A percentile compares a stretch with the other conserved stretches of the same genome.
Evolutionary conservation across 2,888 invertebrate species (phyloP).

Genomic region (Netelia melanura): DNA sequence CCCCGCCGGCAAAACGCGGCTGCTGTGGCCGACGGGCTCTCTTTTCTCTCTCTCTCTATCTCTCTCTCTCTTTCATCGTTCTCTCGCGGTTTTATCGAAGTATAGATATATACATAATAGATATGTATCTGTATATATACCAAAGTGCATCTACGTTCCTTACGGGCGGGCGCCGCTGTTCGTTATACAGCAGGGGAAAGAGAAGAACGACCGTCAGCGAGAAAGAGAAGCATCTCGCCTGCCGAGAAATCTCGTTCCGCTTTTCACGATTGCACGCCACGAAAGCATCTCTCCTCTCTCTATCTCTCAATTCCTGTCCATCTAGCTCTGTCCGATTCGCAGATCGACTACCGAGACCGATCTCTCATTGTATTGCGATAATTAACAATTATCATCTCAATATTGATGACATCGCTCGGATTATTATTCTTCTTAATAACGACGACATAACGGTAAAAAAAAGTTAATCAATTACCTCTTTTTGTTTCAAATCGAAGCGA

Average conservation of each 20-base stretch:
- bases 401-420: constrained; percentile 54
- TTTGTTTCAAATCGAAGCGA: too few relatives aligned
- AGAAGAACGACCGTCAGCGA: constrained; percentile 50
- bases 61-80: constrained; percentile 59
- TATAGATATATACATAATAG: constrained; percentile 18
- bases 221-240: constrained; percentile 71
- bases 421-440: constrained; percentile 39
- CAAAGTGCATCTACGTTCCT: constrained; percentile 57
- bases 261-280: constrained; percentile 79
- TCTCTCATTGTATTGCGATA: constrained; percentile 66
- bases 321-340: constrained; percentile 16
- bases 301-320: constrained; percentile 7
- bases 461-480: neutral
- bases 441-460: neutral
- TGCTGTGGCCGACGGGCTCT: constrained; percentile 59
- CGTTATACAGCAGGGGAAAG: constrained; percentile 40
- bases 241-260: constrained; percentile 79
- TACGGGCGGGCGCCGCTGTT: constrained; percentile 60
- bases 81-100: constrained; percentile 65
- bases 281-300: constrained; percentile 70
- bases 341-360: constrained; percentile 43
- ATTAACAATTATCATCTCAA: constrained; percentile 75
- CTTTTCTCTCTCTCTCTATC: constrained; percentile 43
- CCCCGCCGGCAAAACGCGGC: constrained; percentile 72
- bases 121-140: constrained; percentile 37